phyloP scores from a whole-genome alignment of 2,113 vertebrate genomes.

The Semnornis frantzii region DNA sequence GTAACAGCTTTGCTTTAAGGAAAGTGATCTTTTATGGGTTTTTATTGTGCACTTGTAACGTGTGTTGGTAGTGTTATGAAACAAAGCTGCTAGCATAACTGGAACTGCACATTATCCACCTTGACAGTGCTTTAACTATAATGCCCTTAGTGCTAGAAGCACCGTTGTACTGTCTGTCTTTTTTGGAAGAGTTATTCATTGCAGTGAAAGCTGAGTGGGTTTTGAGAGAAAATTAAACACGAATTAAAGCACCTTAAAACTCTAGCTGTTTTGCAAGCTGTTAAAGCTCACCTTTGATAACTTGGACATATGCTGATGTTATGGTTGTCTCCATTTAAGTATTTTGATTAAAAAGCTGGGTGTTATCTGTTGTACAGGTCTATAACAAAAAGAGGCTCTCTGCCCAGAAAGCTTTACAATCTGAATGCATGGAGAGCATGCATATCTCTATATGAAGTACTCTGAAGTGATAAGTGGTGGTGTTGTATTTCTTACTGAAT shows the following conservation, averaged over 20 bases:
- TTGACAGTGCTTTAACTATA: background rate
- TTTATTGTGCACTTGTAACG: background rate
- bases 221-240: background rate
- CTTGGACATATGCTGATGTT: background rate
- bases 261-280: background rate
- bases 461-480: background rate
- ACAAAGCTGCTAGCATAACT: background rate
- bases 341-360: background rate
- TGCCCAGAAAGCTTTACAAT: background rate
- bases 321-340: background rate
- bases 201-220: background rate
- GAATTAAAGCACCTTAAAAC: background rate
- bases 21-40: background rate
- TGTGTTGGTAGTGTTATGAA: background rate
- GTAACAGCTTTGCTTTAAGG: background rate
- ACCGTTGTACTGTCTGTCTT: background rate
- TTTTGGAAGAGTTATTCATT: background rate
- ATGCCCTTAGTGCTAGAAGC: background rate
- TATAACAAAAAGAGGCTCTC: background rate
- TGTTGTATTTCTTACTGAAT: background rate
- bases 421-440: background rate
- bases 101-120: background rate
- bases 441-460: background rate
- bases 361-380: background rate
- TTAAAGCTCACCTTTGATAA: background rate